Evolutionary conservation across 2,797 vertebrate genomes (phyloP), one percentile per base, ranked within the genome.

Genomic region (Apogon talboti): DNA sequence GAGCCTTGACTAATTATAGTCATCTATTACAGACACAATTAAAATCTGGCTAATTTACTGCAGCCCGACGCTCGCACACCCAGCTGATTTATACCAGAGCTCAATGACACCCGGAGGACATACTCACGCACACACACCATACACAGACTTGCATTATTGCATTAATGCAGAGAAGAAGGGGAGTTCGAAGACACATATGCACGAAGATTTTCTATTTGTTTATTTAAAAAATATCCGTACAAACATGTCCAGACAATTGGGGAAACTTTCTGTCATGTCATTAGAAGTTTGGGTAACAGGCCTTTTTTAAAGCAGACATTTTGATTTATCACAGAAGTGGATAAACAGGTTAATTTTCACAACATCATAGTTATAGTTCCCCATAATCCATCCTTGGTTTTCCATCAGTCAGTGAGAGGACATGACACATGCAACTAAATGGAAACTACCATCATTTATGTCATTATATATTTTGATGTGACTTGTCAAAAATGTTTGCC

Each of bases 11-110:
- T 92, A 91, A 92, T 90, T 90, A 91, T 77, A 87, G 77, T 89
- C 89, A 92, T 92, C 87, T 92, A 92, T 92, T 91, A 91, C 79
- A 81, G 90, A 89, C 87, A 92, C 90, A 93, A 93, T 93, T 92
- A 93, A 91, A 93, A 89, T 67, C 84, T 65, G 80, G 88, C 90
- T 91, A 91, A 91, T 92, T 92, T 91, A 90, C 89, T 83, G 87
- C 87, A 85, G 84, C 86, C 80, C 66, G 61, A 87, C 66, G 72
- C 87, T 83, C 79, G 62, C 82, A 86, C 85, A 89, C 80, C 83
- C 82, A 87, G 78, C 91, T 91, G 91, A 92, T 93, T 93, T 92
- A 93, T 91, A 89, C 86, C 77, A 62, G 53, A 70, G 49, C 76
- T 83, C 92, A 93, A 93, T 91, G 92, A 91, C 91, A 92, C 89